Evolutionary conservation across 2,113 vertebrate species (phyloP), one percentile per base, ranked within the genome.

Genomic region (Charadrius vociferus): DNA sequence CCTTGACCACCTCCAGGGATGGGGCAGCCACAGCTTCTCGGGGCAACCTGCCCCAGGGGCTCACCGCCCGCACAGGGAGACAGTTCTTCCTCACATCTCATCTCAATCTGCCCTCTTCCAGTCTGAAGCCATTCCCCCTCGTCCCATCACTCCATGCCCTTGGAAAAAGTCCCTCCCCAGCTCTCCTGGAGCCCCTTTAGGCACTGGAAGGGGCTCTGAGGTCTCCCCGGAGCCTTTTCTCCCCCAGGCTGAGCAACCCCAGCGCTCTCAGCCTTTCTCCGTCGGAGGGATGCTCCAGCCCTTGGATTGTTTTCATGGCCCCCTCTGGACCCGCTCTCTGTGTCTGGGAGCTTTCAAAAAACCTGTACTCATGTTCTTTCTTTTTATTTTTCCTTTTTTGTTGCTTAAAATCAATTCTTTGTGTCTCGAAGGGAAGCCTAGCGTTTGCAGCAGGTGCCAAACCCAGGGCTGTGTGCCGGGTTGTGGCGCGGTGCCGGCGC

Each of bases 231-330:
- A 49, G 34, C 52, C 22, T 10, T 47, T 34, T 26, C 39, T 50
- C 23, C 58, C 37, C 34, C 27, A 30, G n/a, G n/a, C 66, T 50
- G n/a, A 11, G 34, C 18, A 19, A 5, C 27, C 6, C 56, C 66
- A 20, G 2, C 45, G 21, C 43, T 21, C 53, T 7, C 55, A 29
- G 55, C 55, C 53, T 23, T 24, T 27, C 21, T 17, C 21, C 36
- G 11, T 49, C 10, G 49, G 10, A 24, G 78, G 29, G 37, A 17
- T 15, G 41, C 4, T 58, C 53, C 53, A 39, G 65, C 65, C 65
- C 68, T 41, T 3, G 2, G 14, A 52, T 22, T 5, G 2, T 23
- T 17, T 34, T 8, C 1, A 0, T 23, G 41, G 27, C 9, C 22
- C 47, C 23, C 29, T 55, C 49, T 16, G 16, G 26, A 36, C 39